Evolutionary conservation across 2,113 vertebrate genomes (phyloP).

Genomic region (Parotia lawesii): DNA sequence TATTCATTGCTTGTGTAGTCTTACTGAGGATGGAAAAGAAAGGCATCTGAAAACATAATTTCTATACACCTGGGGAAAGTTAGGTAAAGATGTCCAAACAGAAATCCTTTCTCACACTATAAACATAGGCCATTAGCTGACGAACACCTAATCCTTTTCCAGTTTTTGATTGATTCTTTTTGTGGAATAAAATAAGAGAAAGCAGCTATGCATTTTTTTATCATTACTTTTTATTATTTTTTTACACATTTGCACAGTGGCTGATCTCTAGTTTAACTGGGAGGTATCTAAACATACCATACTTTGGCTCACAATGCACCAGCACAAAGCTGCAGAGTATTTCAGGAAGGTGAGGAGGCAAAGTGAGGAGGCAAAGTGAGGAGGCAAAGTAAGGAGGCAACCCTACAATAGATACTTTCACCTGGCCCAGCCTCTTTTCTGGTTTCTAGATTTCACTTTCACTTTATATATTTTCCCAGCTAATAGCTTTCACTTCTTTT

Average conservation of each 20-base stretch:
- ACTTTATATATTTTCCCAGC: not conserved
- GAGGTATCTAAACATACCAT: not conserved
- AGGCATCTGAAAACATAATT: not conserved
- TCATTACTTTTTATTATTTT: not conserved
- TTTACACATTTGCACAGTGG: constrained; percentile 4
- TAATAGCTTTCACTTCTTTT: not conserved
- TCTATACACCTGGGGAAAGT: not conserved
- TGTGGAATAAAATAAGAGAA: constrained; percentile 11
- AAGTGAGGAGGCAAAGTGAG: not conserved
- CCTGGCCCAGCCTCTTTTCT: not conserved
- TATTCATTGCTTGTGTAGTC: not conserved
- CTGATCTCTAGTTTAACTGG: not conserved
- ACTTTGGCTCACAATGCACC: not conserved
- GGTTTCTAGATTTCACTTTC: not conserved
- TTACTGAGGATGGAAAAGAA: not conserved
- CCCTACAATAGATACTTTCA: not conserved
- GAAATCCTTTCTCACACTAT: not conserved
- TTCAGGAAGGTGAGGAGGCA: not conserved
- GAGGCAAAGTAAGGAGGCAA: not conserved
- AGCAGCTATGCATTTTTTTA: not conserved
- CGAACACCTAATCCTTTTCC: not conserved
- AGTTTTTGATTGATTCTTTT: not conserved
- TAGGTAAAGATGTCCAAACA: not conserved
- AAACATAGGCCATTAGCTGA: not conserved
- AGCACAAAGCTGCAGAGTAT: not conserved